Percentiles rank a stretch among this genome's conserved stretches.
Conservation (phyloP, 2,113 vertebrate genomes). For the Macquaria australasica region DNA sequence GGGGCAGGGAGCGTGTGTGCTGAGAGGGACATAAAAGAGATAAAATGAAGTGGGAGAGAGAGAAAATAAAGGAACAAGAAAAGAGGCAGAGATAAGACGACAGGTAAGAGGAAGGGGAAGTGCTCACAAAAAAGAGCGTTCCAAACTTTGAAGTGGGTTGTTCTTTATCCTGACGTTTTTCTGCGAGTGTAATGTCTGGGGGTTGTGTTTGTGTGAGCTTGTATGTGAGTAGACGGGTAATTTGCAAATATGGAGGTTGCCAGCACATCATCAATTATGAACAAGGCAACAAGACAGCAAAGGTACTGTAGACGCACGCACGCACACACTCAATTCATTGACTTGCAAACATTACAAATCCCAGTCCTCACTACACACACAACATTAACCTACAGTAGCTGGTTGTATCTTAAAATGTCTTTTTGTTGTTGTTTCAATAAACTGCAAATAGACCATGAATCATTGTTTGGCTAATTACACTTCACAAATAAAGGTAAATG, state of each 20-base stretch:
- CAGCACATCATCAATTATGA: slow-evolving; percentile 49
- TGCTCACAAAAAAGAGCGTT: slow-evolving; percentile 12
- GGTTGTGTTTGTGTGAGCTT: background rate
- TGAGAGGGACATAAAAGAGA: slow-evolving; percentile 34
- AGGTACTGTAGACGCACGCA: background rate
- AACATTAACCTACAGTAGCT: background rate
- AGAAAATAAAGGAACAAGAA: slow-evolving; percentile 8
- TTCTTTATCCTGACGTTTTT: slow-evolving; percentile 47
- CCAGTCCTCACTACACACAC: background rate
- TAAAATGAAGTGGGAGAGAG: slow-evolving; percentile 12
- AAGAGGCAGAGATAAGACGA: slow-evolving; percentile 34
- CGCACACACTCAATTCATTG: background rate
- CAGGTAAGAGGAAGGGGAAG: slow-evolving; percentile 23
- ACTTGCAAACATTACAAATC: background rate
- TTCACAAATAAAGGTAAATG: slow-evolving; percentile 39
- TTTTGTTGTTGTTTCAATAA: slow-evolving; percentile 10
- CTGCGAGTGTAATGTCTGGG: slow-evolving; percentile 18
- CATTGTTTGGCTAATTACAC: slow-evolving; percentile 34
- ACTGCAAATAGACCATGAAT: slow-evolving; percentile 13
- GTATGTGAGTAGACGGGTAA: slow-evolving; percentile 6
- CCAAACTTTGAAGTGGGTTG: slow-evolving; percentile 49
- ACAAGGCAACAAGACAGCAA: slow-evolving; percentile 37
- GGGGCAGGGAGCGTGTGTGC: slow-evolving; percentile 33
- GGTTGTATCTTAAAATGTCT: background rate
- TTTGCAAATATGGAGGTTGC: slow-evolving; percentile 38